Evolutionary conservation across 2,797 vertebrate species (phyloP).

Genomic region (Hoplostethus atlanticus): DNA sequence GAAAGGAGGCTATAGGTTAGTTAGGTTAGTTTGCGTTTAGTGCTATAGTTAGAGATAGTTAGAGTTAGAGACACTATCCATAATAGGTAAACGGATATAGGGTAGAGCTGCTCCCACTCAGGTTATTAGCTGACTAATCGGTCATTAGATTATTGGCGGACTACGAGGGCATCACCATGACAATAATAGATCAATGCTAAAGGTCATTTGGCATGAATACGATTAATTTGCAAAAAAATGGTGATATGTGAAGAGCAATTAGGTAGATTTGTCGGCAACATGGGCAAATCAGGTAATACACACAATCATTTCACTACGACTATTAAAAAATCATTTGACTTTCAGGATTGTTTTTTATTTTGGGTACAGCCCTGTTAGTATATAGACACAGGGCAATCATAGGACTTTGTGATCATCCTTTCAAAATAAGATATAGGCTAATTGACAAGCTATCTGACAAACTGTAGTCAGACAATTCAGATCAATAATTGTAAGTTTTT

Average conservation of each 20-base stretch:
- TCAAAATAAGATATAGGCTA: background rate
- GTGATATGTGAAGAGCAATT: too few species aligned
- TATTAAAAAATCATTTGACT: too few species aligned
- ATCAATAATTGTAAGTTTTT: too few species aligned
- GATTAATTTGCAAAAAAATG: background rate
- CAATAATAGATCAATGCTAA: background rate
- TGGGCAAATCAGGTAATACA: too few species aligned
- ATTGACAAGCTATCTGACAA: background rate
- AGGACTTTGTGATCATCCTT: background rate
- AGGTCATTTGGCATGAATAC: background rate
- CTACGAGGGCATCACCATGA: too few species aligned
- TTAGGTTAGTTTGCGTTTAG: constrained; percentile 43
- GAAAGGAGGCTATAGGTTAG: constrained; percentile 50
- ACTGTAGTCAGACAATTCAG: background rate
- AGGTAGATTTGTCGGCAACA: too few species aligned
- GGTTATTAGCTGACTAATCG: background rate
- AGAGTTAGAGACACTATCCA: constrained; percentile 38
- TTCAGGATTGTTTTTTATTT: too few species aligned
- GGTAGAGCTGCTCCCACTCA: constrained; percentile 39
- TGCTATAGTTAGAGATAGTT: constrained; percentile 48
- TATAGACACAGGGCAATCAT: too few species aligned
- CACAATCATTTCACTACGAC: too few species aligned
- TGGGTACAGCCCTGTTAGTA: too few species aligned
- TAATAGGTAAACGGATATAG: constrained; percentile 23
- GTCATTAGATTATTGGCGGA: background rate